Conservation (phyloP, 1,140 invertebrate genomes). For the Dysdera silvatica region DNA sequence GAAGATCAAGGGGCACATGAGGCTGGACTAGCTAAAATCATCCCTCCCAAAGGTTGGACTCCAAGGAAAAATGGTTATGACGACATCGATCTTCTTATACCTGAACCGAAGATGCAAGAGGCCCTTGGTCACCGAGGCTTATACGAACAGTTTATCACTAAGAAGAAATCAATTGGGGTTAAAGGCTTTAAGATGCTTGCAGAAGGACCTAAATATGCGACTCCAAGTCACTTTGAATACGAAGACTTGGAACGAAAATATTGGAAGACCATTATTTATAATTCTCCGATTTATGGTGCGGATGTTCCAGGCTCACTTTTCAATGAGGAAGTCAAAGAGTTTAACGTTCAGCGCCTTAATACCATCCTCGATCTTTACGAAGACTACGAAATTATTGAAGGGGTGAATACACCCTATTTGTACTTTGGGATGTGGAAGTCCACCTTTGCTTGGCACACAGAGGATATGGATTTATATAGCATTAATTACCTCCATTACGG, state of each 20-base stretch:
- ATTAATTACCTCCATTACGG: slow-evolving; percentile 98
- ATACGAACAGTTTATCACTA: slow-evolving; percentile 92
- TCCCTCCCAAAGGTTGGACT: slow-evolving; percentile 87
- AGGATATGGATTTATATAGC: slow-evolving; percentile 98
- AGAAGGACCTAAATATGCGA: slow-evolving; percentile 48
- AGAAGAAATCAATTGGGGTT: slow-evolving; percentile 83
- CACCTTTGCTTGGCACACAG: slow-evolving; percentile 98
- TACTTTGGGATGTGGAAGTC: slow-evolving; percentile 99
- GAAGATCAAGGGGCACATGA: slow-evolving; percentile 86
- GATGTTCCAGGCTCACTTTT: slow-evolving; percentile 92
- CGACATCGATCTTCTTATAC: slow-evolving; percentile 60
- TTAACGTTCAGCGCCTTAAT: slow-evolving; percentile 90
- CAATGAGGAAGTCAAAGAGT: slow-evolving; percentile 74
- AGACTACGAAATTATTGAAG: slow-evolving; percentile 93
- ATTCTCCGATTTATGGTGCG: slow-evolving; percentile 85
- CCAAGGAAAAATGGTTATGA: slow-evolving; percentile 76
- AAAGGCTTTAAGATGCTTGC: slow-evolving; percentile 81
- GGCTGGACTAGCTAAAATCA: slow-evolving; percentile 85
- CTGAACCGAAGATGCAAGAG: slow-evolving; percentile 72
- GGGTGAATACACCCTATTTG: slow-evolving; percentile 96
- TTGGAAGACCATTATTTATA: slow-evolving; percentile 92
- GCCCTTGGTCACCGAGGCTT: slow-evolving; percentile 79
- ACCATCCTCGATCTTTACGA: slow-evolving; percentile 89
- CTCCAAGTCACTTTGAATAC: slow-evolving; percentile 77
- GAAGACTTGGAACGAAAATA: slow-evolving; percentile 93